Evolutionary conservation across 1,140 invertebrate species (phyloP), one percentile per base, ranked within the genome.

Genomic region (Apocrypta bakeri): DNA sequence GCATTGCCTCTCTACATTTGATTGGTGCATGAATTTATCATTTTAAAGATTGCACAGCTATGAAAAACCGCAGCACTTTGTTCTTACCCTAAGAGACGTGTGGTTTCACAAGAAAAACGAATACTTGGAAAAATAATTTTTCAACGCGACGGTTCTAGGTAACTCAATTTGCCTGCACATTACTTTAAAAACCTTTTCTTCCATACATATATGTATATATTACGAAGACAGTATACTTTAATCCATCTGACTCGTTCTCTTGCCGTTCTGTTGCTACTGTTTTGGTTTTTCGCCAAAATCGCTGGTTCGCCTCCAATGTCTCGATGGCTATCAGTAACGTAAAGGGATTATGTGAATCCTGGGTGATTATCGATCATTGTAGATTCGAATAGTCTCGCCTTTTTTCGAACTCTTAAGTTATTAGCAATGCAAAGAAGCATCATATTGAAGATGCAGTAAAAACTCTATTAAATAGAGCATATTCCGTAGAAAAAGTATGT

Each of bases 281-380:
- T 78, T 68, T 78, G 76, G 76, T 78, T 78, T 66, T 48, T 33
- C 64, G 76, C 76, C 76, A 78, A 25, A n/a, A 17, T 25, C 29
- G 25, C 76, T 78, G 76, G 37, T 78, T 29, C 76, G 68, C 37
- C 61, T 78, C 76, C 64, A 78, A 78, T 68, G 40, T 64, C 76
- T 29, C 76, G 40, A 27, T 24, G 37, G 40, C 24, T 2, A 14
- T 31, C 29, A 33, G 27, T 48, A 17, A 17, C 42, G 42, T 11
- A 48, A 48, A 48, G 42, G 14, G 42, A 48, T 56, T 21, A 56
- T n/a, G n/a, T n/a, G n/a, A n/a, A n/a, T n/a, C n/a, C n/a, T n/a
- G n/a, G n/a, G 48, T 21, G 2, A n/a, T 56, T 0, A 21, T 56
- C 21, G 48, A n/a, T n/a, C 0, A 6, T 56, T 56, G 3, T 17